phyloP scores from a whole-genome alignment of 2,797 vertebrate species.

The Ptychobarbus kaznakovi region DNA sequence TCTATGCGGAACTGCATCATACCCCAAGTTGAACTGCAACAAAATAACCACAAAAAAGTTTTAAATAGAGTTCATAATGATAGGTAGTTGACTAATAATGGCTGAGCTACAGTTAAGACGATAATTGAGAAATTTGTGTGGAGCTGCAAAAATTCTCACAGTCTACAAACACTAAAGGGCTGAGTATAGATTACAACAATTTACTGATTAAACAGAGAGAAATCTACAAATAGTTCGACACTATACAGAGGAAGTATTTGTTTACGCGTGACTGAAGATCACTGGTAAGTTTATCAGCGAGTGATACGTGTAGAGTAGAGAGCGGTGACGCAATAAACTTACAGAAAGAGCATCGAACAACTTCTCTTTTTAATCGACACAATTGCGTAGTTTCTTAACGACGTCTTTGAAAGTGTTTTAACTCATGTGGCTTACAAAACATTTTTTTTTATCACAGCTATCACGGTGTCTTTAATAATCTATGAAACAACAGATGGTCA shows the following conservation, averaged over 20 bases:
- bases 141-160: conserved; percentile 12
- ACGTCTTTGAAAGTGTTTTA: not conserved
- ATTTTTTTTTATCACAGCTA: not conserved
- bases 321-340: conserved; percentile 8
- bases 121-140: not conserved
- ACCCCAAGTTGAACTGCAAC: not conserved
- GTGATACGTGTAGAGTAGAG: not conserved
- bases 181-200: not conserved
- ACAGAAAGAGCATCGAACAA: not conserved
- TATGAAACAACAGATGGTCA: not conserved
- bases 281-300: not conserved
- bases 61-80: not conserved
- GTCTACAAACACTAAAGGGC: not conserved
- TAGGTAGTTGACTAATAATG: not conserved
- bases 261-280: not conserved
- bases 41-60: not conserved
- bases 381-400: not conserved
- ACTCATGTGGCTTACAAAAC: not conserved
- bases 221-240: not conserved
- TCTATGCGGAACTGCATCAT: not conserved
- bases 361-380: not conserved
- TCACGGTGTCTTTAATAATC: not conserved
- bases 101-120: not conserved
- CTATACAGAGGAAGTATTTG: not conserved
- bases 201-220: not conserved